A percentile compares a stretch with the other conserved stretches of the same genome.
These are phyloP conservation scores for Peucedramus taeniatus DNA, from an alignment of 2,113 vertebrate species.

Conservation along the genomic window DNA sequence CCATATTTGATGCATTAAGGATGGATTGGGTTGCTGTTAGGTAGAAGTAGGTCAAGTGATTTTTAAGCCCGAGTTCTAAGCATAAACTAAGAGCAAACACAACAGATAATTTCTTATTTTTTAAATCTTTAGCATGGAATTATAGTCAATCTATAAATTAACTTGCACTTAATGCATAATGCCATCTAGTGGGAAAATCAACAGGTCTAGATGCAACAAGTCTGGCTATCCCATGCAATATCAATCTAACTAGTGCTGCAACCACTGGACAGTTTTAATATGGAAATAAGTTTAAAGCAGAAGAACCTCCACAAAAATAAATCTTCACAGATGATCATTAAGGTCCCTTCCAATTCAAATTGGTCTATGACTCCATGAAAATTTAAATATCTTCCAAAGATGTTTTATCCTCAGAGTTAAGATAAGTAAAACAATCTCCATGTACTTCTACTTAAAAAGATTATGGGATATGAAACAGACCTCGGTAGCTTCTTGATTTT, in stretches of 20 bases:
- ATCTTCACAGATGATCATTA: not conserved
- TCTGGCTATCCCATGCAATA: not conserved
- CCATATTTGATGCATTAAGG: slow-evolving; percentile 42
- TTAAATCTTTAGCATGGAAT: not conserved
- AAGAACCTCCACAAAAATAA: not conserved
- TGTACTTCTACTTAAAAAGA: not conserved
- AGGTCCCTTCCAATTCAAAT: not conserved
- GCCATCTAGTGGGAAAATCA: slow-evolving; percentile 65
- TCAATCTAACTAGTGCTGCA: not conserved
- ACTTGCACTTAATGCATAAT: slow-evolving; percentile 22
- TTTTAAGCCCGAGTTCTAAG: not conserved
- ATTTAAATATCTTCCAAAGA: not conserved
- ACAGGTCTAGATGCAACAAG: not conserved
- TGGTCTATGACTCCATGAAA: not conserved
- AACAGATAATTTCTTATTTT: not conserved
- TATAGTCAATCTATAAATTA: not conserved
- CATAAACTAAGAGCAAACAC: not conserved
- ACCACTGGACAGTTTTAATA: not conserved
- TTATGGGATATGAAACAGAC: not conserved
- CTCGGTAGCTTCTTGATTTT: not conserved
- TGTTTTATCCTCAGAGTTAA: not conserved
- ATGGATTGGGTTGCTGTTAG: not conserved
- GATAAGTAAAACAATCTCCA: not conserved
- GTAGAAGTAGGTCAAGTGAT: not conserved
- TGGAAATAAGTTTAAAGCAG: not conserved